Evolutionary conservation across 2,113 vertebrate genomes (phyloP).

Genomic region (Oryzias javanicus): DNA sequence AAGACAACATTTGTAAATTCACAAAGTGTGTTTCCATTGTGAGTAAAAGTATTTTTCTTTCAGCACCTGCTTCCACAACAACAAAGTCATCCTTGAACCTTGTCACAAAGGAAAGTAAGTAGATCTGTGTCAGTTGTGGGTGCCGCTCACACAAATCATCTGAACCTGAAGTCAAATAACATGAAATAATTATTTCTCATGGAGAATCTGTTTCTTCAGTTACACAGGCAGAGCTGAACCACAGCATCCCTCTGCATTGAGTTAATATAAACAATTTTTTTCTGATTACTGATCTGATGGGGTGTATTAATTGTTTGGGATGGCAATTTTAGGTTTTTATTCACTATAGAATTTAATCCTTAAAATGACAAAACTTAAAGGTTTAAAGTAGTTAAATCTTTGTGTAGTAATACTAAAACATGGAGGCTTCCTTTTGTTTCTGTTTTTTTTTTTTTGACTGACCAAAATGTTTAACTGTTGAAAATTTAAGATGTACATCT

Average conservation of each 20-base stretch:
- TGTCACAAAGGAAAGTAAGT: rapidly evolving
- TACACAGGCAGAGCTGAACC: background rate
- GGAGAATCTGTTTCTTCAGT: background rate
- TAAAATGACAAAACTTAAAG: too few species aligned
- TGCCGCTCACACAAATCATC: background rate
- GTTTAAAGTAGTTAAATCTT: too few species aligned
- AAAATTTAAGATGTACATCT: too few species aligned
- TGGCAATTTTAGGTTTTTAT: too few species aligned
- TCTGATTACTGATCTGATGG: too few species aligned
- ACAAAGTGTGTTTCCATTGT: background rate
- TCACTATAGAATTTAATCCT: too few species aligned
- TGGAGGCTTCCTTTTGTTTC: too few species aligned
- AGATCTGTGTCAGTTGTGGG: rapidly evolving
- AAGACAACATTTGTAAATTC: background rate
- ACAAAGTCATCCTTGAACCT: background rate
- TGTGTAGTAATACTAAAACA: too few species aligned
- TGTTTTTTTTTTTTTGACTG: too few species aligned
- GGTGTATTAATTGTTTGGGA: too few species aligned
- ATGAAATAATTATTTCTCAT: background rate
- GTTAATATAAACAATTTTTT: too few species aligned
- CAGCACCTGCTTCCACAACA: background rate
- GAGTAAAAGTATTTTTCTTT: background rate
- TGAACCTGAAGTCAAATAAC: background rate
- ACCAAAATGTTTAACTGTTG: too few species aligned
- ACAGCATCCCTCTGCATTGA: rapidly evolving